Base-by-base conservation (phyloP, 2,888 invertebrate species). In the Zonitis immaculata region DNA sequence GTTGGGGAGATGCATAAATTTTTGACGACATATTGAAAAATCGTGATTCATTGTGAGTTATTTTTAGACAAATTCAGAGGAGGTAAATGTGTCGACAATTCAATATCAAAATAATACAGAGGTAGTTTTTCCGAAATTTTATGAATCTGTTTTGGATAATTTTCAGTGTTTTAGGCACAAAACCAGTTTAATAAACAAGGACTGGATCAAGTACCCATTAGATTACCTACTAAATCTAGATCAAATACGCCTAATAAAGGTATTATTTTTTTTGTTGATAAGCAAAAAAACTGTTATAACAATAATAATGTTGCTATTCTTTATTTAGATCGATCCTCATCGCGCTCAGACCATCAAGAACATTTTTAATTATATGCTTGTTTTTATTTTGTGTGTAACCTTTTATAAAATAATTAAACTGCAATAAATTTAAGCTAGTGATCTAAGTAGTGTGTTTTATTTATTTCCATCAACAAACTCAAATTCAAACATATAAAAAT, bases 191-290 rank as follows among this genome's bases (percentile, higher is more conserved):
- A 62, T 44, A 74, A 75, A 54, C 66, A 73, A 62, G 83, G 83
- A 67, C 79, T 83, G 73, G 84, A 84, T 76, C 81, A 83, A 74
- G 82, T 83, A 72, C 83, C 83, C 69, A 83, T 82, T 70, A 78
- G 83, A 73, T 78, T 83, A 74, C 70, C 71, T 5, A 73, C 69
- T 6, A 67, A 67, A 51, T 71, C 72, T 6, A 64, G 70, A 43
- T 69, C 73, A 5, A 69, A 69, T 52, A 74, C 73, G 22, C 73
- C 74, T 18, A 73, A 58, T 56, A 72, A 67, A 70, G 72, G 73
- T 71, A 59, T 52, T 18, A 16, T 28, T 12, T 18, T 12, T 48
- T 7, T 7, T 48, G 7, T 14, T 26, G 28, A 44, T n/a, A n/a
- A n/a, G n/a, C n/a, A n/a, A n/a, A n/a, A n/a, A n/a, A n/a, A n/a